phyloP scores from a whole-genome alignment of 2,113 vertebrate genomes.

The Petroica traversi region DNA sequence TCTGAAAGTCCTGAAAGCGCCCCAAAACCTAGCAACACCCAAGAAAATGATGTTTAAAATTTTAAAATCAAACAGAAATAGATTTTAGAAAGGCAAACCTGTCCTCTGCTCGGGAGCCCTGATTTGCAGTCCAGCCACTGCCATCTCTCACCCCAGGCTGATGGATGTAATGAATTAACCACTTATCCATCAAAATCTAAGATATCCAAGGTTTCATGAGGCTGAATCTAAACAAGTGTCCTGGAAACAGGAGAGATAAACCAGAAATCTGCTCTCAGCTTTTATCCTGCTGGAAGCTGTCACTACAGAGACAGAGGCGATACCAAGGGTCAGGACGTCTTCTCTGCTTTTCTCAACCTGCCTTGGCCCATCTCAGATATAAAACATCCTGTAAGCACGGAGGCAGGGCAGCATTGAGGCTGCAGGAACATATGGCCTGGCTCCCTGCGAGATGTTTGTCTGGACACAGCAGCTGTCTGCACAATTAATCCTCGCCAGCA shows the following conservation, averaged over 20 bases:
- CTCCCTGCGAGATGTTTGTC: background rate
- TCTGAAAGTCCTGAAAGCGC: background rate
- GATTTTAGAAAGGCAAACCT: background rate
- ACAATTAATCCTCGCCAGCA: constrained; percentile 11
- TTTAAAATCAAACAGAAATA: background rate
- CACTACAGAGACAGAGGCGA: background rate
- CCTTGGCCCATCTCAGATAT: background rate
- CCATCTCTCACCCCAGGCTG: background rate
- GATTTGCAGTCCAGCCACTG: background rate
- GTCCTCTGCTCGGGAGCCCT: background rate
- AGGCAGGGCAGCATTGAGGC: background rate
- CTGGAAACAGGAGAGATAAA: background rate
- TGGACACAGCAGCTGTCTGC: constrained; percentile 5
- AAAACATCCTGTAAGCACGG: background rate
- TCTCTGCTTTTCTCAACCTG: background rate
- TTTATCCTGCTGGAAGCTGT: background rate
- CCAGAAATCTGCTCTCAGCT: background rate
- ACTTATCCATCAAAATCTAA: background rate
- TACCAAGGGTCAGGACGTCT: background rate
- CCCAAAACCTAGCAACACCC: background rate
- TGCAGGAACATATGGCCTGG: background rate
- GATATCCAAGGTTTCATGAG: background rate
- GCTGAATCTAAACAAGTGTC: background rate
- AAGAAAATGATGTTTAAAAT: background rate
- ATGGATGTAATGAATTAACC: background rate